A percentile compares a stretch with the other conserved stretches of the same genome.
Conservation (phyloP, 2,797 vertebrate species). For the Danio kyathit region DNA sequence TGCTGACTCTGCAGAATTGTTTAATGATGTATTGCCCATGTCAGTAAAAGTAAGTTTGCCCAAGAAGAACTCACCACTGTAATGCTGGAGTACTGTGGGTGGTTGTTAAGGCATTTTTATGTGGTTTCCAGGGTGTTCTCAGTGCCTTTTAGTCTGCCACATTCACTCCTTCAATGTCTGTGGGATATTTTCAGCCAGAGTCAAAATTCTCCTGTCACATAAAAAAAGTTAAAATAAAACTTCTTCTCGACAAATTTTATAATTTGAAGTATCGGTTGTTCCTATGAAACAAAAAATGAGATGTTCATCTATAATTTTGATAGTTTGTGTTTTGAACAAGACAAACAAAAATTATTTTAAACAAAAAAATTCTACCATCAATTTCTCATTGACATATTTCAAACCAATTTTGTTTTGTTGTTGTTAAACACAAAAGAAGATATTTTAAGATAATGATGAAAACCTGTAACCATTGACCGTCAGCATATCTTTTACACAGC, state of each 20-base stretch:
- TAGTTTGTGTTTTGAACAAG: too few relatives aligned
- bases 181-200: not conserved
- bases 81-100: not conserved
- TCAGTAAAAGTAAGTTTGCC: slow-evolving; percentile 19
- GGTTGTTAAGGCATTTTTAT: not conserved
- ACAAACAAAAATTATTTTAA: too few relatives aligned
- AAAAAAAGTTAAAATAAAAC: too few relatives aligned
- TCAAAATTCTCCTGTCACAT: too few relatives aligned
- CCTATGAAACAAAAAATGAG: not conserved
- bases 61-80: not conserved
- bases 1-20: slow-evolving; percentile 28
- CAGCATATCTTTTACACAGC: too few relatives aligned
- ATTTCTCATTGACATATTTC: too few relatives aligned
- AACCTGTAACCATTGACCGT: too few relatives aligned
- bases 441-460: too few relatives aligned
- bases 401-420: too few relatives aligned
- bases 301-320: too few relatives aligned
- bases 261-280: not conserved
- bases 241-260: not conserved
- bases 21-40: slow-evolving; percentile 8
- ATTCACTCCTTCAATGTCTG: not conserved
- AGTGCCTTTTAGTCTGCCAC: not conserved
- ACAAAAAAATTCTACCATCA: too few relatives aligned
- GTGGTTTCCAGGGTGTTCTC: not conserved
- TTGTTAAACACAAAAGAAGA: too few relatives aligned